phyloP scores from a whole-genome alignment of 2,888 invertebrate genomes.

The Lathronympha strigana region DNA sequence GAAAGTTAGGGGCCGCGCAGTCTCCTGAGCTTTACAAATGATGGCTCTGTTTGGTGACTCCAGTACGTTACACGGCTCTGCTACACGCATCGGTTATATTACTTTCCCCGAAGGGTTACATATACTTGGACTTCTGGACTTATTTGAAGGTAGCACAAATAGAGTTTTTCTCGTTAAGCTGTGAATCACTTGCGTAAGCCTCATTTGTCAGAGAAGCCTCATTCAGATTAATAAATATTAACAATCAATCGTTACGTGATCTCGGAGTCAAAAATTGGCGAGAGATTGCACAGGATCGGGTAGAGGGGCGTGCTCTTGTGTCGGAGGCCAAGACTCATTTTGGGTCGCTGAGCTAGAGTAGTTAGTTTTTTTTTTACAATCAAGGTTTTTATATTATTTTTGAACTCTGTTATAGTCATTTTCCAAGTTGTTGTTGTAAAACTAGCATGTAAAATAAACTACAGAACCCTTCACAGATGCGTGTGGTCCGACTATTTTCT shows the following conservation, averaged over 20 bases:
- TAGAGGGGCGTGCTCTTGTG: no score
- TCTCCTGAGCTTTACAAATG: constrained; percentile 58
- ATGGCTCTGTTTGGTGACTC: constrained; percentile 49
- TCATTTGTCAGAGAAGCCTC: background rate
- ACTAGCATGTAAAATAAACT: background rate
- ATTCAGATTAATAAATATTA: no score
- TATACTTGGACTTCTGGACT: constrained; percentile 9
- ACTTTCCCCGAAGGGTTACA: constrained; percentile 18
- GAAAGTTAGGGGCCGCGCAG: constrained; percentile 45
- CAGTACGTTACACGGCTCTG: constrained; percentile 21
- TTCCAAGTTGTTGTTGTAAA: no score
- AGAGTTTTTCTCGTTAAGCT: background rate
- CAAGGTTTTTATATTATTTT: background rate
- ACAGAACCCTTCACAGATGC: background rate
- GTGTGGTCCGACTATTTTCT: background rate
- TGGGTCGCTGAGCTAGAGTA: no score
- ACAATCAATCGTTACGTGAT: no score
- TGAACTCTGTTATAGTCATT: no score
- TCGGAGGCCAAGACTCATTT: no score
- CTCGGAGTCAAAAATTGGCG: no score
- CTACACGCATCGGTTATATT: constrained; percentile 4
- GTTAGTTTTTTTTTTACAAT: no score
- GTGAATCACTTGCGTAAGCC: background rate
- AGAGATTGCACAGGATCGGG: no score
- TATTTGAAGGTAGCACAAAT: background rate